Conservation (phyloP, 2,797 vertebrate species). For the Chrosomus eos region DNA sequence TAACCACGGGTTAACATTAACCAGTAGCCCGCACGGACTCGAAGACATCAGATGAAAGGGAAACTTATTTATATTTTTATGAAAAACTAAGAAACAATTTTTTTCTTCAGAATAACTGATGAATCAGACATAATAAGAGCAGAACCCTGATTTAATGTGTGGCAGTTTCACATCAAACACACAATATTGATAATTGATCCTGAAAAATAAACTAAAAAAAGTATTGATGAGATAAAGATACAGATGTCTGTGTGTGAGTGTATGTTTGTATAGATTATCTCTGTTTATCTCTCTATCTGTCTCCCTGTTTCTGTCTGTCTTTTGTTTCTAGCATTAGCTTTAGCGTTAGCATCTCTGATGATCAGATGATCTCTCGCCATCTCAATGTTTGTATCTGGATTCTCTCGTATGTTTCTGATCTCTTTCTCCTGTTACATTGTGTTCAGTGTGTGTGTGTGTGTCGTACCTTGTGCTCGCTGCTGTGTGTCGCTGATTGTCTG, state of each 20-base stretch:
- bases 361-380: background rate
- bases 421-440: background rate
- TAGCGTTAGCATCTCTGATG: conserved; percentile 40
- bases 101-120: background rate
- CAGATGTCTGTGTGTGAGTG: background rate
- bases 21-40: no score
- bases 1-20: background rate
- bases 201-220: background rate
- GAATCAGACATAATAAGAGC: background rate
- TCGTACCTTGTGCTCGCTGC: conserved; percentile 23
- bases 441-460: background rate
- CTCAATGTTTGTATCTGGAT: background rate
- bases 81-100: background rate
- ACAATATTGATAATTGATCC: background rate
- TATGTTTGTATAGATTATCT: background rate
- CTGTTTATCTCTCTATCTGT: background rate
- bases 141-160: background rate
- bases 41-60: background rate
- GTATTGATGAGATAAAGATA: background rate
- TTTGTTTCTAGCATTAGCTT: conserved; percentile 46
- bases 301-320: background rate
- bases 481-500: conserved; percentile 19
- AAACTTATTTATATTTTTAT: background rate
- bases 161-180: background rate
- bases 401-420: background rate